These are phyloP conservation scores for Sussaba pulchella DNA, from an alignment of 2,888 invertebrate genomes.

Conservation along the genomic window DNA sequence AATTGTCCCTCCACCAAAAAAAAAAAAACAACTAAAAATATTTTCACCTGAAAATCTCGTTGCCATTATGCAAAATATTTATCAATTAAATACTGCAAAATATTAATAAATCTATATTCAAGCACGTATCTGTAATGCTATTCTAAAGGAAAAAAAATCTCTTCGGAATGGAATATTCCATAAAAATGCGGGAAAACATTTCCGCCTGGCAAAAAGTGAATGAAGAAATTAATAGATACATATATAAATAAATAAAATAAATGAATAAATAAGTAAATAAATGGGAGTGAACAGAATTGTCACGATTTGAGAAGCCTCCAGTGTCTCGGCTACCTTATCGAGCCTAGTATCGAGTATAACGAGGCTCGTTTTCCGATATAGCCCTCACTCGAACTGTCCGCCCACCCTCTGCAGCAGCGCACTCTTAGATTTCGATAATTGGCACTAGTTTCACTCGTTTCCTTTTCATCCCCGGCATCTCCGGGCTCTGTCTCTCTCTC, in stretches of 20 bases:
- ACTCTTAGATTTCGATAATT: conserved; percentile 83
- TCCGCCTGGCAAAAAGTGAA: too few species aligned
- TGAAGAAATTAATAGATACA: too few species aligned
- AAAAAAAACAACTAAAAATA: too few species aligned
- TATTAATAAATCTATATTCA: too few species aligned
- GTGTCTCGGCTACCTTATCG: conserved; percentile 38
- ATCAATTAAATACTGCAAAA: too few species aligned
- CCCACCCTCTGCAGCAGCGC: conserved; percentile 45
- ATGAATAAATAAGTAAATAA: neutral
- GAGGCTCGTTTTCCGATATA: conserved; percentile 58
- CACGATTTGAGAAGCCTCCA: conserved; percentile 36
- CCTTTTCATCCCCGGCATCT: conserved; percentile 68
- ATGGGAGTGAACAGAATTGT: conserved; percentile 6
- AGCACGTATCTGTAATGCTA: too few species aligned
- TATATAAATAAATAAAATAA: neutral
- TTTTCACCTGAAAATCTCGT: too few species aligned
- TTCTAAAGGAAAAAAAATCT: too few species aligned
- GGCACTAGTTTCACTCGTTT: conserved; percentile 78
- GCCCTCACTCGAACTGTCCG: conserved; percentile 44
- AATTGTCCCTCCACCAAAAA: too few species aligned
- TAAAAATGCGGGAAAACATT: too few species aligned
- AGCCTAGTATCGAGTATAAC: conserved; percentile 69
- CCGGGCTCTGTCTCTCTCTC: conserved; percentile 62
- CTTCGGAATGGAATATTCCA: too few species aligned
- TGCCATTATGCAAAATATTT: too few species aligned